Base-by-base conservation (phyloP, 1,140 invertebrate genomes). In the Drusus annulatus region DNA sequence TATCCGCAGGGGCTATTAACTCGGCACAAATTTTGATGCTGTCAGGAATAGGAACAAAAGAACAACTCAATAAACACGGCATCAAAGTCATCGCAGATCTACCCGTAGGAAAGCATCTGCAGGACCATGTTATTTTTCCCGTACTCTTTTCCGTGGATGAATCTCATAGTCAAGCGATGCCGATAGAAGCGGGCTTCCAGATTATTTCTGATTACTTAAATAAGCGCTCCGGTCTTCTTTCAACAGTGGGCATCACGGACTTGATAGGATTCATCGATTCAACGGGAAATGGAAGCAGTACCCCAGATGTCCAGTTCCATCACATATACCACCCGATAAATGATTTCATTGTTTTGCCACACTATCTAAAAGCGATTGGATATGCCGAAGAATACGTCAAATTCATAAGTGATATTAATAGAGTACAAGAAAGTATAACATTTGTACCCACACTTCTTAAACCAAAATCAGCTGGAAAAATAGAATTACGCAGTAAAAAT, bases 61-160 rank as follows among this genome's bases (percentile, higher is more conserved):
- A 84, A 36, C 87, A 90, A 73, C 74, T 90, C 5, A 75, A 86
- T 75, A 83, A 85, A 31, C 80, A 88, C 4, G 87, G 87, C 16
- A 91, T 94, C 7, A 78, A 88, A 1, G 84, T 90, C 0, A 81
- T 91, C 3, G 56, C 88, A 69, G 91, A 94, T 84, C 86, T 95
- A 5, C 91, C 93, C 0, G 95, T 96, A 1, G 95, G 95, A 0
- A 85, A 91, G 65, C 95, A 96, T 86, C 89, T 96, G 0, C 92
- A 93, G 84, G 93, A 94, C 83, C 93, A 94, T 36, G 75, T 85
- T 31, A 84, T 86, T 31, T 84, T 87, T 36, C 86, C 87, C 10
- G 60, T 90, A 31, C 86, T 85, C 58, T 78, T 88, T 19, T 85
- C 86, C 74, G 84, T 84, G 23, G 86, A 87, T 73, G 80, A 84